Percentiles rank a stretch among this genome's conserved stretches.
These are phyloP conservation scores for Hippotragus niger DNA, from an alignment of 2,113 vertebrate genomes.

Conservation along the genomic window DNA sequence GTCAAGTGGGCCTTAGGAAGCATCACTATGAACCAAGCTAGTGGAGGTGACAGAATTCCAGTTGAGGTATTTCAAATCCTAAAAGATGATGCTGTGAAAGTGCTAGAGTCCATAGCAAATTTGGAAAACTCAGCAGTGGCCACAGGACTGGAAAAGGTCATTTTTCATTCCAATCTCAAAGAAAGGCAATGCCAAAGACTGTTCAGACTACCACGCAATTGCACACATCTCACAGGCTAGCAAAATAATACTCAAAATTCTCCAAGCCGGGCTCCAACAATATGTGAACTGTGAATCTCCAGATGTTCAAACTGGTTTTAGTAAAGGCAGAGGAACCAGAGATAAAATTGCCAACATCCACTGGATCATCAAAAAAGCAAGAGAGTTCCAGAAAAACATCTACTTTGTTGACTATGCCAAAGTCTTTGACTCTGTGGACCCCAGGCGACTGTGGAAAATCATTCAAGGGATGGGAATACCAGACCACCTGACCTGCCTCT, in stretches of 20 bases:
- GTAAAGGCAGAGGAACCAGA: background rate
- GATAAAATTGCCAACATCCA: background rate
- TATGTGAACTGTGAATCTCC: background rate
- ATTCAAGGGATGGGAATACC: background rate
- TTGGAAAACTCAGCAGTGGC: background rate
- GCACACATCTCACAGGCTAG: background rate
- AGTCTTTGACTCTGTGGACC: background rate
- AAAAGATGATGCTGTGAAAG: background rate
- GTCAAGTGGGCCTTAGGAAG: background rate
- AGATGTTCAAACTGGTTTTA: background rate
- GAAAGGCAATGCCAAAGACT: background rate
- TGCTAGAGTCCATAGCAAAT: rapidly evolving
- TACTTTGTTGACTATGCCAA: background rate
- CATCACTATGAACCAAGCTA: background rate
- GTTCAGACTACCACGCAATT: background rate
- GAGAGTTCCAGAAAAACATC: background rate
- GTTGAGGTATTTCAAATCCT: background rate
- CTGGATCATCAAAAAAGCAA: background rate
- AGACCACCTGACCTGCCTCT: background rate
- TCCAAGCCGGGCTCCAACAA: background rate
- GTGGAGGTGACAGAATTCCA: background rate
- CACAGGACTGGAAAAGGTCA: background rate
- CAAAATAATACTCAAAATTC: background rate
- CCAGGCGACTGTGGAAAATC: background rate
- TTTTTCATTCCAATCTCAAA: background rate